These are phyloP conservation scores for Dasyornis broadbenti DNA, from an alignment of 2,113 vertebrate species.

Conservation along the genomic window DNA sequence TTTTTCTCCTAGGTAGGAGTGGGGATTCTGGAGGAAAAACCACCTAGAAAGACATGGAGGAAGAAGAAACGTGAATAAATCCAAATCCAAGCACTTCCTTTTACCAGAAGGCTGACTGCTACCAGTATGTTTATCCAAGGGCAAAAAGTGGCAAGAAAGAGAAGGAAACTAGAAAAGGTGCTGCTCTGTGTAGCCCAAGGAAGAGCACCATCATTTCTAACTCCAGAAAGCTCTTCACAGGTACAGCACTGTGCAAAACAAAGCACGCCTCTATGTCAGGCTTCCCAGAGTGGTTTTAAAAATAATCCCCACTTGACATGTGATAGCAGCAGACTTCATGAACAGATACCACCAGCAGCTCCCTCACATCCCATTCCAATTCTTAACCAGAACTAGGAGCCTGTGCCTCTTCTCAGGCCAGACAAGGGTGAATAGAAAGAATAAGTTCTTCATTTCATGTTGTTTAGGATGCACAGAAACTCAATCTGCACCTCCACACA, in stretches of 20 bases:
- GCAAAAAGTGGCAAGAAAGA: not conserved
- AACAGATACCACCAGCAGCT: not conserved
- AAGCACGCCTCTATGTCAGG: accelerated
- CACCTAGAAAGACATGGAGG: slow-evolving; percentile 77
- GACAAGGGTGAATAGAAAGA: not conserved
- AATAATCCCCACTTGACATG: not conserved
- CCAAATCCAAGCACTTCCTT: not conserved
- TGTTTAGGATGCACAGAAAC: not conserved
- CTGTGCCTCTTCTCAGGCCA: not conserved
- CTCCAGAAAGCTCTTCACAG: not conserved
- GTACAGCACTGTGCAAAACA: not conserved
- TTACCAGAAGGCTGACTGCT: not conserved
- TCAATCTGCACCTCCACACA: not conserved
- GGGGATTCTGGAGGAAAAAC: slow-evolving; percentile 87
- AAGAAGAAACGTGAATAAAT: slow-evolving; percentile 49
- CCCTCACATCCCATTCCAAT: not conserved
- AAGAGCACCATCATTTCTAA: not conserved
- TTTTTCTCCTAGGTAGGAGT: slow-evolving; percentile 78
- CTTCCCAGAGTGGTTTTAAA: not conserved
- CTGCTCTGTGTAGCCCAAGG: not conserved
- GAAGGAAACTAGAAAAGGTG: not conserved
- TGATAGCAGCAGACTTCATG: not conserved
- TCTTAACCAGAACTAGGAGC: not conserved
- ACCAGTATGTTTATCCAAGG: not conserved
- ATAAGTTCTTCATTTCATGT: not conserved